A percentile compares a stretch with the other conserved stretches of the same genome.
Evolutionary conservation across 2,888 invertebrate species (phyloP).

Genomic region (Ectobius pallidus): DNA sequence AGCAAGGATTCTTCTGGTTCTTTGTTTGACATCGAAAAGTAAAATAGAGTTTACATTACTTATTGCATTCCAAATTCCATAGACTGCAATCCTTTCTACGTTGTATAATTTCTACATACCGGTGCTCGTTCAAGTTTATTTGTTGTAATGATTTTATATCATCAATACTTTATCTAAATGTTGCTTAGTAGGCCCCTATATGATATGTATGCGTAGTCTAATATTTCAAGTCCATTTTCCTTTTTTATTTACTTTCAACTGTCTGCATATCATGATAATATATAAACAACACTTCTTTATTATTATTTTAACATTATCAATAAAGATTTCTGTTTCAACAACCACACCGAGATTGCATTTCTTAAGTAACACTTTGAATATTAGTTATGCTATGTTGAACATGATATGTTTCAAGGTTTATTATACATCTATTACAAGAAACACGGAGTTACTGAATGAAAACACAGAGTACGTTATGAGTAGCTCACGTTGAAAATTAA

Average conservation of each 20-base stretch:
- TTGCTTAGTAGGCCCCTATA: conserved; percentile 29
- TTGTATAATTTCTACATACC: conserved; percentile 15
- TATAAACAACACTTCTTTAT: conserved; percentile 13
- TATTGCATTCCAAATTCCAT: conserved; percentile 30
- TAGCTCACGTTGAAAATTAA: not conserved
- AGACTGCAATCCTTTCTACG: conserved; percentile 5
- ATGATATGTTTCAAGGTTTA: conserved; percentile 21
- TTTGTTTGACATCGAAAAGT: not conserved
- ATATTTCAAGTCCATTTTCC: too few relatives aligned
- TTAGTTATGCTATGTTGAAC: conserved; percentile 28
- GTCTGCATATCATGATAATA: not conserved
- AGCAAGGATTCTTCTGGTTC: not conserved
- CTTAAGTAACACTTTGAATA: conserved; percentile 34
- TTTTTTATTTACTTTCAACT: too few relatives aligned
- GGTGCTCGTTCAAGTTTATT: not conserved
- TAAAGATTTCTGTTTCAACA: conserved; percentile 14
- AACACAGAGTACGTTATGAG: not conserved
- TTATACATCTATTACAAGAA: conserved; percentile 24
- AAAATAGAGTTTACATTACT: not conserved
- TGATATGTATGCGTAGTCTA: not conserved
- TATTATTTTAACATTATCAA: conserved; percentile 4
- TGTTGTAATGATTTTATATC: not conserved
- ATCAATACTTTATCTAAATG: not conserved
- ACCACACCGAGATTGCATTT: conserved; percentile 26
- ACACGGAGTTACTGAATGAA: not conserved